Evolutionary conservation across 37 sponge, comb jelly and placozoan species (phyloP).

Genomic region (Chondrosia reniformis): DNA sequence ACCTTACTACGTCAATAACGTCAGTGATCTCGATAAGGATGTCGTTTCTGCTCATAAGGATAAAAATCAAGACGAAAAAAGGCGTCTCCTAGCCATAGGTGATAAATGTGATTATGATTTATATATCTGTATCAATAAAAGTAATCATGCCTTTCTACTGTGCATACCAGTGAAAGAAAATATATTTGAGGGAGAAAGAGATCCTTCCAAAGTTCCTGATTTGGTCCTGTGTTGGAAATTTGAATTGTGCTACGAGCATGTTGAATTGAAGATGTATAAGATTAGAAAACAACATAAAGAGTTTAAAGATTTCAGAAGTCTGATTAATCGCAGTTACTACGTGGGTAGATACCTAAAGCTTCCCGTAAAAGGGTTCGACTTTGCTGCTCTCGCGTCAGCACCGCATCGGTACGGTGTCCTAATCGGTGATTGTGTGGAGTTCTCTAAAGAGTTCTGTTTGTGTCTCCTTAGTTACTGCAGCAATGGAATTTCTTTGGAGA

Average conservation of each 20-base stretch:
- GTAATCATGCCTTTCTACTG: constrained; percentile 48
- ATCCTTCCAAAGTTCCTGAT: constrained; percentile 24
- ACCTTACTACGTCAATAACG: constrained; percentile 43
- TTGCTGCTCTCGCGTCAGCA: constrained; percentile 52
- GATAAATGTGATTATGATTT: constrained; percentile 21
- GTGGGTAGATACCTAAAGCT: constrained; percentile 30
- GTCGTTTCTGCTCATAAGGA: constrained; percentile 26
- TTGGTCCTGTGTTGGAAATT: constrained; percentile 40
- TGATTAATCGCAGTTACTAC: constrained; percentile 36
- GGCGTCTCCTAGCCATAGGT: not conserved
- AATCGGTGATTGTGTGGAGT: constrained; percentile 58
- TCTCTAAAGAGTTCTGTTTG: constrained; percentile 57
- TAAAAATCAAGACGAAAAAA: constrained; percentile 9
- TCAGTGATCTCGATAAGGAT: constrained; percentile 33
- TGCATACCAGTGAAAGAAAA: constrained; percentile 21
- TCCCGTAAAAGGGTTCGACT: constrained; percentile 29
- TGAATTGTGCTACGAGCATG: constrained; percentile 41
- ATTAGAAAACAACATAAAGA: constrained; percentile 31
- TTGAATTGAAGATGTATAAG: constrained; percentile 33
- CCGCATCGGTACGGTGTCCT: constrained; percentile 59
- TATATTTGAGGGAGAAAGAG: constrained; percentile 8
- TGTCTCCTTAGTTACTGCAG: constrained; percentile 42
- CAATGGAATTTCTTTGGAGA: constrained; percentile 12
- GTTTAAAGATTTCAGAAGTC: constrained; percentile 32
- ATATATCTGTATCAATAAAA: constrained; percentile 50